A percentile compares a stretch with the other conserved stretches of the same genome.
These are phyloP conservation scores for Pseudomyrmex flavicornis DNA, from an alignment of 1,140 invertebrate species.

Conservation along the genomic window DNA sequence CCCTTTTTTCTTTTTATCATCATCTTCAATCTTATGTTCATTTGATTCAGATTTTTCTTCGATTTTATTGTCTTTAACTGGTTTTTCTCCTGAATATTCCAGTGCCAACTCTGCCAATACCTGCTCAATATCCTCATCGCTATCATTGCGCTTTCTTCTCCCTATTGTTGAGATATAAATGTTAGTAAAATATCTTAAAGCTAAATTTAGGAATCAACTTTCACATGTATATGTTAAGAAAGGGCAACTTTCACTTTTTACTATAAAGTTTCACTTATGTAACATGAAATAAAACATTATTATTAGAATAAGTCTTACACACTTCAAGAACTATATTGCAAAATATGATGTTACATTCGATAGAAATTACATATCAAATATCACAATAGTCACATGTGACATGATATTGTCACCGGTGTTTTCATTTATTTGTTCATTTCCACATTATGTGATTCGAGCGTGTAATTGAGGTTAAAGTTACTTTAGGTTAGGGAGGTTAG, in stretches of 20 bases:
- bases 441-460: slow-evolving; percentile 28
- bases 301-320: slow-evolving; percentile 21
- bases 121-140: slow-evolving; percentile 94
- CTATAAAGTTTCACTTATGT: not conserved
- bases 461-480: slow-evolving; percentile 62
- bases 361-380: not conserved
- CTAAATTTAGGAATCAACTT: not conserved
- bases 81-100: slow-evolving; percentile 89
- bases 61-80: slow-evolving; percentile 76
- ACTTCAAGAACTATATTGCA: not conserved
- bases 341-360: not conserved
- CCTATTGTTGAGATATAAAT: slow-evolving; percentile 55
- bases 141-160: slow-evolving; percentile 91
- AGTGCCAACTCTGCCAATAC: slow-evolving; percentile 92
- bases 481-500: slow-evolving; percentile 30
- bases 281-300: slow-evolving; percentile 20
- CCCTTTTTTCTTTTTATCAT: slow-evolving; percentile 83
- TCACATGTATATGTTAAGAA: slow-evolving; percentile 3
- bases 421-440: not conserved
- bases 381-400: slow-evolving; percentile 15
- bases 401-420: not conserved
- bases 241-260: slow-evolving; percentile 47
- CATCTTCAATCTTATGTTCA: slow-evolving; percentile 76
- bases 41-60: slow-evolving; percentile 64
- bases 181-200: slow-evolving; percentile 2